Percentiles rank a stretch among this genome's conserved stretches.
Evolutionary conservation across 1,140 invertebrate genomes (phyloP).

Genomic region (Odontomachus brunneus): DNA sequence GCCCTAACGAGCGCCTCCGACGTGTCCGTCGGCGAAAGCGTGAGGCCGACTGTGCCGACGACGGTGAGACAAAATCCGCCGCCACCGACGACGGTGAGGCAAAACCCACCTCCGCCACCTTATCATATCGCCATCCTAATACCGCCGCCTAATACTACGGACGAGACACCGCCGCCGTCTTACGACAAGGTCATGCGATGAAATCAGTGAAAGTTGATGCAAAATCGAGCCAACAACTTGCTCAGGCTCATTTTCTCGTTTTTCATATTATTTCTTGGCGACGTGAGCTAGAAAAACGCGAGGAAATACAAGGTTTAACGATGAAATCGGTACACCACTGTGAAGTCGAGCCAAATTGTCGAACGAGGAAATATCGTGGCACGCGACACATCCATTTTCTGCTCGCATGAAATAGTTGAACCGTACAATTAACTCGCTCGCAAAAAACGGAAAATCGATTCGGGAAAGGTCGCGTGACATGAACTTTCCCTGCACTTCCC

Average conservation of each 20-base stretch:
- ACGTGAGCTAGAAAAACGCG: too few relatives aligned
- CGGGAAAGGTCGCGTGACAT: too few relatives aligned
- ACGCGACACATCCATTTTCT: too few relatives aligned
- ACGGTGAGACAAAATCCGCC: slow-evolving; percentile 74
- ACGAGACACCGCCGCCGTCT: slow-evolving; percentile 88
- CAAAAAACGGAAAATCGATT: not conserved
- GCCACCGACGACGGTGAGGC: slow-evolving; percentile 58
- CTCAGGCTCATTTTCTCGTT: too few relatives aligned
- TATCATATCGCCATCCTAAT: slow-evolving; percentile 90
- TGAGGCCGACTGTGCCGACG: slow-evolving; percentile 5
- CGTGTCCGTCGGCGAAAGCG: slow-evolving; percentile 16
- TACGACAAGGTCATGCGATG: slow-evolving; percentile 89
- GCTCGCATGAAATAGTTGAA: too few relatives aligned
- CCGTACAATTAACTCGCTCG: not conserved
- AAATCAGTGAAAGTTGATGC: slow-evolving; percentile 60
- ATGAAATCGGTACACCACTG: too few relatives aligned
- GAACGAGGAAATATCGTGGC: too few relatives aligned
- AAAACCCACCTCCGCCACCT: slow-evolving; percentile 86
- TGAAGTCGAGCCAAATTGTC: too few relatives aligned
- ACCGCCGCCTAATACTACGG: slow-evolving; percentile 83
- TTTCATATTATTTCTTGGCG: too few relatives aligned
- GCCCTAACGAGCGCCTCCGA: slow-evolving; percentile 58
- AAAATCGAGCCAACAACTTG: not conserved
- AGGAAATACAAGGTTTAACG: too few relatives aligned
- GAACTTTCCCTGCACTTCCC: too few relatives aligned